Percentiles rank a stretch among this genome's conserved stretches.
Conservation (phyloP, 2,113 vertebrate species). For the Apteryx owenii region DNA sequence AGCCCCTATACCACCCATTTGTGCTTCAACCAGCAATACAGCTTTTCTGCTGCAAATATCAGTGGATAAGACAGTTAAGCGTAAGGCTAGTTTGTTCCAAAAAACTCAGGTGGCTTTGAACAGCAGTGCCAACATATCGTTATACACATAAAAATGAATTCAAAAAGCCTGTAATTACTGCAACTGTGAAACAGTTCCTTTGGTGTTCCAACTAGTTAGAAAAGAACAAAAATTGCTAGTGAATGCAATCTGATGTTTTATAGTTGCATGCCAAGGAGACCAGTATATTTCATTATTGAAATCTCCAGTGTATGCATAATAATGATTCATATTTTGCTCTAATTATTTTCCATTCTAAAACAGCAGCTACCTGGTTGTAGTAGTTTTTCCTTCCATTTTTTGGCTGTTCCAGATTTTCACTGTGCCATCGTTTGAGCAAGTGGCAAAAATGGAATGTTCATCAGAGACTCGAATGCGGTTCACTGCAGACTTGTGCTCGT, state of each 20-base stretch:
- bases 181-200: not conserved
- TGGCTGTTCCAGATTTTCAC: constrained; percentile 99
- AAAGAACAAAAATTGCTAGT: not conserved
- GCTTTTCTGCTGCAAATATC: not conserved
- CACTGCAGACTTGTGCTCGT: constrained; percentile 96
- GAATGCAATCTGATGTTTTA: not conserved
- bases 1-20: not conserved
- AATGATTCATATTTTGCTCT: not conserved
- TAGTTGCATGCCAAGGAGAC: not conserved
- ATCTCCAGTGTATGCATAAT: not conserved
- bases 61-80: not conserved
- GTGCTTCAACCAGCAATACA: not conserved
- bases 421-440: constrained; percentile 95
- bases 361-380: constrained; percentile 88
- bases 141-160: not conserved
- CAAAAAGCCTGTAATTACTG: not conserved
- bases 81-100: not conserved
- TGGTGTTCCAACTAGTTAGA: not conserved
- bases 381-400: constrained; percentile 99
- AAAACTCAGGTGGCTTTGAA: not conserved
- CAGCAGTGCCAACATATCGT: not conserved
- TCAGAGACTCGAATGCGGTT: constrained; percentile 95
- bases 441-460: constrained; percentile 96
- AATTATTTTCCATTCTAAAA: not conserved
- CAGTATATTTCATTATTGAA: not conserved